Evolutionary conservation across 2,113 vertebrate species (phyloP), one percentile per base, ranked within the genome.

Genomic region (Sarotherodon lohbergeri): DNA sequence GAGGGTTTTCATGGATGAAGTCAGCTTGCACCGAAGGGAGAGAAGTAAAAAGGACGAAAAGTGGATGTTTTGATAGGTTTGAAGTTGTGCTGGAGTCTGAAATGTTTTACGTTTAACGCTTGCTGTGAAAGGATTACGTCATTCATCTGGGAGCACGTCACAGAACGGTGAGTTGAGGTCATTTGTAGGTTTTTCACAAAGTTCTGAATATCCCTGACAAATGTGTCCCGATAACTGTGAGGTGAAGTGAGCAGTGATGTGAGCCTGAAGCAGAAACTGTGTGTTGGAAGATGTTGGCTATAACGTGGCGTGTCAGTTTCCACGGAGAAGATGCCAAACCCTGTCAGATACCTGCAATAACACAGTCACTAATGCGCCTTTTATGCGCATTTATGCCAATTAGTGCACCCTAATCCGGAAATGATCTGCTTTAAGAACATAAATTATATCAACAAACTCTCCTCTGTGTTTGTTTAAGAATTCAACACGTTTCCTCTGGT

Each of bases 291-390:
- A 86, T 81, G 63, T 68, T 73, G 83, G 41, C 80, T 93, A 76
- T 91, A 94, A 94, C 94, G 93, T 96, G 93, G 95, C 94, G 93
- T 89, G 68, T 88, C 7, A n/a, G 84, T 46, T 83, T 55, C 81
- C 90, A 81, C 82, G 84, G 83, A 85, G 84, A 91, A 85, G 88
- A 84, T 91, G 36, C 91, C 92, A 88, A 8, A 22, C 63, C 63
- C 50, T 41, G 83, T 91, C 86, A 84, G 29, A 29, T 85, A 83
- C 32, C 76, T 59, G 52, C 55, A 39, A 2, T 12, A 29, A 17
- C 27, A 46, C 48, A 85, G 5, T 9, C 43, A 66, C 36, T 5
- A 2, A 2, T 36, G 24, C 14, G 41, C 68, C 19, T 52, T 0
- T 19, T 7, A 2, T 22, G 3, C 6, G 7, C 39, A 9, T 7